Base-by-base conservation (phyloP, 2,888 invertebrate genomes). In the Leptarthrus brevirostris region DNA sequence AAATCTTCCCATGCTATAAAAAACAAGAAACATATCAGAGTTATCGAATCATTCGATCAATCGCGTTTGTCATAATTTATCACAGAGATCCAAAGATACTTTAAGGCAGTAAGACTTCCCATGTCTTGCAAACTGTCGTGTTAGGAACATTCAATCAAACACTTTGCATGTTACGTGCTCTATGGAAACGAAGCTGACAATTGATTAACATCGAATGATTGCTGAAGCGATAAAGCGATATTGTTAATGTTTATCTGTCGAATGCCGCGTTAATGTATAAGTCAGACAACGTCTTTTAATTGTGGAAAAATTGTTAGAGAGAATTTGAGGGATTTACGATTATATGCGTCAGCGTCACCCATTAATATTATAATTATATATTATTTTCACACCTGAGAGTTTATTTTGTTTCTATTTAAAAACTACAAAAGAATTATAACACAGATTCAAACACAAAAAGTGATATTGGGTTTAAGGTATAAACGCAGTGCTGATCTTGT, bases 181-280 rank as follows among this genome's bases (percentile, higher is more conserved):
- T 52, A 49, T 52, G 52, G 69, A 69, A 30, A 69, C 69, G 69
- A 52, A 69, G 52, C 44, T 52, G 69, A 34, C 69, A 52, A 69
- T 69, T 69, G 69, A 69, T 69, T 69, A 52, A 69, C 52, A 69
- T 69, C 52, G n/a, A 69, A 52, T 36, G 69, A 69, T 69, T 44
- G 5, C 22, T 20, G 3, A n/a, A 44, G 64, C 44, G 64, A 64
- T 64, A 64, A 64, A 64, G 36, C 64, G 22, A 44, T 64, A 44
- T 16, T 44, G 47, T 64, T 44, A 64, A 64, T 64, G 24, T 47
- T 64, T 20, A 12, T 1, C 16, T 18, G 10, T 20, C 49, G 12
- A n/a, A 34, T n/a, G 36, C 18, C 5, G 36, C 40, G 58, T 20
- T 58, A 58, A 58, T 40, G 34, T 58, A 58, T 36, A 58, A 58